These are phyloP conservation scores for Nixonia krombeini DNA, from an alignment of 1,140 invertebrate species.

Conservation along the genomic window DNA sequence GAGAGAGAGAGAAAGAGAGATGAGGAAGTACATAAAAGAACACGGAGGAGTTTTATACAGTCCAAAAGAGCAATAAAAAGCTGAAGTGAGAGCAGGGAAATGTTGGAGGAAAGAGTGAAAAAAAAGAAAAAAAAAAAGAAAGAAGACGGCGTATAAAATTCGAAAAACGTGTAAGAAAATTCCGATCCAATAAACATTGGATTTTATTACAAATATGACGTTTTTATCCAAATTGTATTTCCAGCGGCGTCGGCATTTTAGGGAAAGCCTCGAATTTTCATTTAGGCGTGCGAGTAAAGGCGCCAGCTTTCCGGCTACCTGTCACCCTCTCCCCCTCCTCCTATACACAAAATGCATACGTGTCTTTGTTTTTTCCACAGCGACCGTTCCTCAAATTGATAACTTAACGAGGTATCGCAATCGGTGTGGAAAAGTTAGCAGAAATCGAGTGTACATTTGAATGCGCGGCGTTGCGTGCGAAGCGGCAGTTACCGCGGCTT, in stretches of 20 bases:
- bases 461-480: conserved; percentile 64
- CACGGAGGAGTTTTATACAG: neutral
- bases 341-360: too few species aligned
- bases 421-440: conserved; percentile 45
- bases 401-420: conserved; percentile 11
- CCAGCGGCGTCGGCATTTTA: too few species aligned
- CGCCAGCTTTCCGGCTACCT: too few species aligned
- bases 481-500: conserved; percentile 56
- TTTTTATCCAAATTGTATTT: too few species aligned
- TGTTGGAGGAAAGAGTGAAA: neutral
- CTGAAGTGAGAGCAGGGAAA: neutral
- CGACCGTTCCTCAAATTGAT: conserved; percentile 21
- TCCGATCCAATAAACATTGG: neutral
- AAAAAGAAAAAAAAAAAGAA: neutral
- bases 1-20: conserved; percentile 2
- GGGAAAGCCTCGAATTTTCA: too few species aligned
- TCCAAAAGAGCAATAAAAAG: neutral
- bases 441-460: conserved; percentile 58
- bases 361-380: conserved; percentile 8
- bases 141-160: too few species aligned
- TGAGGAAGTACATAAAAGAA: conserved; percentile 4
- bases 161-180: too few species aligned
- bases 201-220: too few species aligned
- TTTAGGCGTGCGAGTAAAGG: too few species aligned
- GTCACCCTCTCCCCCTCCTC: too few species aligned